Percentiles rank a stretch among this genome's conserved stretches.
These are phyloP conservation scores for Spialia ferax DNA, from an alignment of 2,888 invertebrate genomes.

Conservation along the genomic window DNA sequence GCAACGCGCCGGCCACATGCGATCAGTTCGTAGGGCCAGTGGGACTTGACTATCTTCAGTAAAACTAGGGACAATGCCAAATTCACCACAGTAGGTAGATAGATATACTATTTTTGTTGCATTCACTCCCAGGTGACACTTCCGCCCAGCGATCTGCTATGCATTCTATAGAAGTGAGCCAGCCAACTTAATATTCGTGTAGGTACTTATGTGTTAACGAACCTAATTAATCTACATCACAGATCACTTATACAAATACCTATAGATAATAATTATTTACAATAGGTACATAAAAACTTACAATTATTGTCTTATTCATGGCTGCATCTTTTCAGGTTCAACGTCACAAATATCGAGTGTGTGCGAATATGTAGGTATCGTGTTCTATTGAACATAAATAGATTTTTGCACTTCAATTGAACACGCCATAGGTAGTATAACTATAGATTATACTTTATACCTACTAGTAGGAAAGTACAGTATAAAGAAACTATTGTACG, in stretches of 20 bases:
- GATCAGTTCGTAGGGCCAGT: conserved; percentile 42
- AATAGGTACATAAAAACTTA: background rate
- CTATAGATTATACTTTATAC: too few relatives aligned
- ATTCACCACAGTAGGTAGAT: conserved; percentile 53
- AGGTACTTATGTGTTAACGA: background rate
- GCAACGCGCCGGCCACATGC: conserved; percentile 38
- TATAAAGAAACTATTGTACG: too few relatives aligned
- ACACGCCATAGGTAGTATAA: background rate
- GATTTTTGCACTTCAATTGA: conserved; percentile 25
- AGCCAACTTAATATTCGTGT: conserved; percentile 37
- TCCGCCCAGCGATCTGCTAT: conserved; percentile 44
- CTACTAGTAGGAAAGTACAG: too few relatives aligned
- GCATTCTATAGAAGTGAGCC: conserved; percentile 39
- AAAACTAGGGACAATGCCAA: conserved; percentile 58
- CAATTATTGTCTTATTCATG: conserved; percentile 16
- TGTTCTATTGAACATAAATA: conserved; percentile 22
- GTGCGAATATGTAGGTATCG: conserved; percentile 3
- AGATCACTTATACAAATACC: too few relatives aligned
- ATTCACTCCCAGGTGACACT: conserved; percentile 51
- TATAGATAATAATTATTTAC: too few relatives aligned
- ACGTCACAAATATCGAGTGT: conserved; percentile 19
- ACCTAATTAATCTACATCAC: conserved; percentile 6
- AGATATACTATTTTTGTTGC: conserved; percentile 55
- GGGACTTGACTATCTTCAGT: conserved; percentile 41
- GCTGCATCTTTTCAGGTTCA: background rate